Evolutionary conservation across 2,113 vertebrate genomes (phyloP).

Genomic region (Peucedramus taeniatus): DNA sequence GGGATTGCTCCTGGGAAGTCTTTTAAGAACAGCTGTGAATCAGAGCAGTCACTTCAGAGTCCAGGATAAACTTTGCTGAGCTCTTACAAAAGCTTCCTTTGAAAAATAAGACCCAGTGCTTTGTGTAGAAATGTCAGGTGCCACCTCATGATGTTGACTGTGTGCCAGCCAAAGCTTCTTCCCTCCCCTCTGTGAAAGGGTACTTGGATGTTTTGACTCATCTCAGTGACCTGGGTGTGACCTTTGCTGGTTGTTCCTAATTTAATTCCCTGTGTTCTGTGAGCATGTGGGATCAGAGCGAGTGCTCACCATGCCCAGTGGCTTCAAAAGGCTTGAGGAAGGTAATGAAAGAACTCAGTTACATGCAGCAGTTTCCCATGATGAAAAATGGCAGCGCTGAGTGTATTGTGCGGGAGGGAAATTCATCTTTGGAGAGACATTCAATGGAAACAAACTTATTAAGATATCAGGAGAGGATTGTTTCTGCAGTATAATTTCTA

Average conservation of each 20-base stretch:
- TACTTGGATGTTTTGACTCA: not conserved
- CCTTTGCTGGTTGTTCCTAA: not conserved
- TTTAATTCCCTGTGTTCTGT: not conserved
- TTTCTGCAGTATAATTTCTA: not conserved
- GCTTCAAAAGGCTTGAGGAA: not conserved
- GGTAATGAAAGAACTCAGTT: not conserved
- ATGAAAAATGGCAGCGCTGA: not conserved
- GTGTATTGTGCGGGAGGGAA: not conserved
- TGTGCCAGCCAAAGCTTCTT: not conserved
- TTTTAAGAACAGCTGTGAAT: conserved; percentile 37
- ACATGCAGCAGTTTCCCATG: not conserved
- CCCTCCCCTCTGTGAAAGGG: not conserved
- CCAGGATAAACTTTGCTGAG: conserved; percentile 22
- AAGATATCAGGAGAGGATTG: not conserved
- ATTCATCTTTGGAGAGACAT: not conserved
- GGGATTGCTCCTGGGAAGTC: conserved; percentile 17
- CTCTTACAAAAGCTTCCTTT: conserved; percentile 18
- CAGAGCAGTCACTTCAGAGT: not conserved
- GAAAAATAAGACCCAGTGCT: not conserved
- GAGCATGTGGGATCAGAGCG: not conserved
- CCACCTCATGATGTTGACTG: not conserved
- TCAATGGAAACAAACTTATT: not conserved
- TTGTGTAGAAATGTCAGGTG: conserved; percentile 24
- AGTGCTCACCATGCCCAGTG: not conserved
- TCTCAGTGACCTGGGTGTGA: not conserved